These are phyloP conservation scores for Trogon surrucura DNA, from an alignment of 2,113 vertebrate species.

Conservation along the genomic window DNA sequence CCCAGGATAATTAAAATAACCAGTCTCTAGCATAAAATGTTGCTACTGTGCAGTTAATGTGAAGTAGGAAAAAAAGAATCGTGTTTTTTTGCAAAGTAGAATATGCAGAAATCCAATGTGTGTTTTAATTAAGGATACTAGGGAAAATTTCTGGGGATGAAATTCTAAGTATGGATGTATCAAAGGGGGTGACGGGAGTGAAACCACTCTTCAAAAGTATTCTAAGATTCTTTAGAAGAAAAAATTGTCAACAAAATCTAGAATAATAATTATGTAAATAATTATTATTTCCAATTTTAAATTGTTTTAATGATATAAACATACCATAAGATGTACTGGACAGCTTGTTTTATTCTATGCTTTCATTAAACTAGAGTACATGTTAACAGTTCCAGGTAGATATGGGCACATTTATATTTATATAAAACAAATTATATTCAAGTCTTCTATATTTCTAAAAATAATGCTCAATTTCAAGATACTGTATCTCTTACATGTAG, in stretches of 20 bases:
- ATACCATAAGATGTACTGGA: neutral
- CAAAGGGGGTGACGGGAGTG: neutral
- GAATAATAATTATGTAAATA: neutral
- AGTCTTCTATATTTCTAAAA: neutral
- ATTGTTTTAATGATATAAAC: neutral
- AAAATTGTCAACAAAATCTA: neutral
- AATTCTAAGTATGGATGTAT: neutral
- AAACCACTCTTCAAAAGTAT: neutral
- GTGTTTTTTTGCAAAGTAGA: neutral
- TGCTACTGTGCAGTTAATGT: neutral
- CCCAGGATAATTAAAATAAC: slow-evolving; percentile 53
- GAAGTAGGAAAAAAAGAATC: neutral
- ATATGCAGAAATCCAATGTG: neutral
- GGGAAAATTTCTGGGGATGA: neutral
- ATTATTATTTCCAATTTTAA: neutral
- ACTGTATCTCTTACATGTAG: neutral
- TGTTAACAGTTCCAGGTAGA: neutral
- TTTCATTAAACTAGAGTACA: neutral
- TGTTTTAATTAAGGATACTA: neutral
- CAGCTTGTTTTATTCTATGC: neutral
- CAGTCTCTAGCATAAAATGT: neutral
- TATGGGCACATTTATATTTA: neutral
- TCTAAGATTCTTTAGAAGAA: neutral
- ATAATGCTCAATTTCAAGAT: neutral
- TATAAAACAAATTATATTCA: neutral